These are phyloP conservation scores for Xiphias gladius DNA, from an alignment of 2,113 vertebrate species.

Conservation along the genomic window DNA sequence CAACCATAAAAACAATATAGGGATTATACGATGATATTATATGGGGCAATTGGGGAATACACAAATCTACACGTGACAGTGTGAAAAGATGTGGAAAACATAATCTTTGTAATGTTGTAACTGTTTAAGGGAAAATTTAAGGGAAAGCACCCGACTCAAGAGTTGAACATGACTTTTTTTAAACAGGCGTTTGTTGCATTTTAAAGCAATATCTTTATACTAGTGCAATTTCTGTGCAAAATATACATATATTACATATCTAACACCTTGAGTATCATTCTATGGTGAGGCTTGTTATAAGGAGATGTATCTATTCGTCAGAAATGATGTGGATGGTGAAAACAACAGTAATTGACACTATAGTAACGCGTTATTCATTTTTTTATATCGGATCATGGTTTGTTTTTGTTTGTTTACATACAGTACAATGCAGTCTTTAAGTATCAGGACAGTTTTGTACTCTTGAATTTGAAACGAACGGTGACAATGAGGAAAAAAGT, in stretches of 20 bases:
- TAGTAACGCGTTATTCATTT: background rate
- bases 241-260: background rate
- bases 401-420: background rate
- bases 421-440: too few relatives aligned
- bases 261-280: background rate
- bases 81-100: too few relatives aligned
- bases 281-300: background rate
- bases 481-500: too few relatives aligned
- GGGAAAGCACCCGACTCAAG: background rate
- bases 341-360: background rate
- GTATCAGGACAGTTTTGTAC: background rate
- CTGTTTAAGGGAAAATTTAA: too few relatives aligned
- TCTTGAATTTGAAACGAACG: too few relatives aligned
- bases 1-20: background rate
- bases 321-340: background rate
- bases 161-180: background rate
- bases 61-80: background rate
- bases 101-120: too few relatives aligned
- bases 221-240: background rate
- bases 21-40: background rate
- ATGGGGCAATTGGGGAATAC: background rate
- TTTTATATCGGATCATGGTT: too few relatives aligned
- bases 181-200: background rate
- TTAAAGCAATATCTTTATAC: background rate
- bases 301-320: background rate